Evolutionary conservation across 1,140 invertebrate genomes (phyloP).

Genomic region (Drosophila murphyi): DNA sequence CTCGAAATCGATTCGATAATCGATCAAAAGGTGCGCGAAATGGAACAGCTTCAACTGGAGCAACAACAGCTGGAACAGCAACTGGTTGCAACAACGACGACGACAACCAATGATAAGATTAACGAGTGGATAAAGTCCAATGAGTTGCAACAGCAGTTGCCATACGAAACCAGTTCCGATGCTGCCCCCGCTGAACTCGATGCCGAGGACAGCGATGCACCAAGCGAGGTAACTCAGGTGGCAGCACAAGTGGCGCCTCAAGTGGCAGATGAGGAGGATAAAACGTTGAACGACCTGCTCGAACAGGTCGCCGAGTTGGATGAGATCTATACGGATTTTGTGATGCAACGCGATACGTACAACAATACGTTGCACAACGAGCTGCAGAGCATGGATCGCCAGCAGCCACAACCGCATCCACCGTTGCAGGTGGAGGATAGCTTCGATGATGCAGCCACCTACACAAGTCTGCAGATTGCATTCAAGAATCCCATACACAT

Average conservation of each 20-base stretch:
- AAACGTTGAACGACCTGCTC: slow-evolving; percentile 88
- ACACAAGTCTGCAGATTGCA: slow-evolving; percentile 92
- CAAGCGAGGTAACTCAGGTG: slow-evolving; percentile 35
- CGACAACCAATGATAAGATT: slow-evolving; percentile 69
- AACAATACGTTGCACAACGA: slow-evolving; percentile 82
- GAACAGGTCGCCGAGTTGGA: slow-evolving; percentile 90
- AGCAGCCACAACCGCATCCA: background rate
- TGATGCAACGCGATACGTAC: slow-evolving; percentile 85
- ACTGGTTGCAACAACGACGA: slow-evolving; percentile 23
- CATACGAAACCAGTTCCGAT: slow-evolving; percentile 46
- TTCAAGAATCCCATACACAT: slow-evolving; percentile 92
- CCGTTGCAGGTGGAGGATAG: slow-evolving; percentile 87
- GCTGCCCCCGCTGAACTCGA: slow-evolving; percentile 8
- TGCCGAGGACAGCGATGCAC: slow-evolving; percentile 35
- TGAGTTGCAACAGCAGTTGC: slow-evolving; percentile 53
- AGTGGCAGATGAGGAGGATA: slow-evolving; percentile 85
- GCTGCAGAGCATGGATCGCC: slow-evolving; percentile 54
- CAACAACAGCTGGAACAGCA: slow-evolving; percentile 43
- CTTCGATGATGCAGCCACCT: slow-evolving; percentile 91
- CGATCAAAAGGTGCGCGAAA: slow-evolving; percentile 76
- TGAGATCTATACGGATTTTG: slow-evolving; percentile 90
- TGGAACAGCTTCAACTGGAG: slow-evolving; percentile 53
- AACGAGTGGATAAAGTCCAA: slow-evolving; percentile 81
- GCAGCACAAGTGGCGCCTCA: slow-evolving; percentile 26
- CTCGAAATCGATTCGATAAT: slow-evolving; percentile 81